Conservation (phyloP, 2,113 vertebrate genomes). For the Halcyon malimbica region DNA sequence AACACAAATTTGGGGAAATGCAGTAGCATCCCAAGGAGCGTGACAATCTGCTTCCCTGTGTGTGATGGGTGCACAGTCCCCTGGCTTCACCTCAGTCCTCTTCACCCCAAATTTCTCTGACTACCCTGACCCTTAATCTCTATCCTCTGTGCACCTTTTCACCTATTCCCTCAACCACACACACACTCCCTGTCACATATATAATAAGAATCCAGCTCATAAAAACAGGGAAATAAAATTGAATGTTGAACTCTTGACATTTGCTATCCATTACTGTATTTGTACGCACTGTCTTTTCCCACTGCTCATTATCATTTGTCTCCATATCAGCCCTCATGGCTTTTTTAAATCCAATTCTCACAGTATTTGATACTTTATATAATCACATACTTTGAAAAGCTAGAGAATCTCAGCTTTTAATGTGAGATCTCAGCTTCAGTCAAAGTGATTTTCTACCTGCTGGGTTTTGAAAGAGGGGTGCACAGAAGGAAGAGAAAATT, state of each 20-base stretch:
- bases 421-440: constrained; percentile 24
- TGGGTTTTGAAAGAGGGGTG: constrained; percentile 8
- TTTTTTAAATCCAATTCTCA: constrained; percentile 54
- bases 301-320: constrained; percentile 59
- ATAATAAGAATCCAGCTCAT: constrained; percentile 42
- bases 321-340: neutral
- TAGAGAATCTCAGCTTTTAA: constrained; percentile 31
- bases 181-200: neutral
- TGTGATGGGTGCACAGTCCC: neutral
- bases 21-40: neutral
- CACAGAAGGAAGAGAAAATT: neutral
- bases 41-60: neutral
- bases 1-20: neutral
- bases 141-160: neutral
- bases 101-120: neutral
- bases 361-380: constrained; percentile 34
- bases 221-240: constrained; percentile 57
- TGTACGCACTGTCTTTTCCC: neutral
- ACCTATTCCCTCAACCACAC: neutral
- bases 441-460: constrained; percentile 27
- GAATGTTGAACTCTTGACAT: constrained; percentile 54
- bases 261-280: constrained; percentile 59
- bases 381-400: constrained; percentile 42
- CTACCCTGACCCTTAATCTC: neutral
- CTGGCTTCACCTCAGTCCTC: neutral